Base-by-base conservation (phyloP, 1,140 invertebrate genomes). In the Drosophila pruinosa region DNA sequence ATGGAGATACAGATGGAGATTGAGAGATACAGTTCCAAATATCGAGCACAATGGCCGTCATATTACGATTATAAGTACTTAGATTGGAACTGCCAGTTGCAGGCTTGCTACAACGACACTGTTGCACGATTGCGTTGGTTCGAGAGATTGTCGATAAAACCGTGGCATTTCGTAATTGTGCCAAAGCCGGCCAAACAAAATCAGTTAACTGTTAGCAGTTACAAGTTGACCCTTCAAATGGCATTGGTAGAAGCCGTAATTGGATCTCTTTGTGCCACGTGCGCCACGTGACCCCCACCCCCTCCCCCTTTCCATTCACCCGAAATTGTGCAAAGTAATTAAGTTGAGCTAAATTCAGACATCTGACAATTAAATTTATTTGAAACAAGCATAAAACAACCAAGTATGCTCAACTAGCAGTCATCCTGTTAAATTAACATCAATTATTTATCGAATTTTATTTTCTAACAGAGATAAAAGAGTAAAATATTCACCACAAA, bases 231-330 rank as follows among this genome's bases (percentile, higher is more conserved):
- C 67, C 38, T 22, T 63, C 28, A 63, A 63, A 39, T 63, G 39
- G 39, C 59, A 48, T 34, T 24, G 59, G 56, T 70, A 31, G 47
- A 21, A 8, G 54, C 10, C 52, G 43, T 65, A 71, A 65, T 71
- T 71, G 68, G 61, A 71, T 65, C 61, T 57, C 45, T 50, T 71
- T 71, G 68, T 71, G 47, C 47, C 47, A 28, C 24, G 7, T 50
- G 14, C 26, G 14, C 26, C 47, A 50, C 47, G 8, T 50, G 47
- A n/a, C n/a, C n/a, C 26, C 47, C 47, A 50, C 47, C 22, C 45
- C 26, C 45, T 50, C 7, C 47, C 24, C 3, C 36, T n/a, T n/a
- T n/a, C 24, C 26, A 17, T 22, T 24, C 56, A 61, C n/a, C n/a
- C n/a, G n/a, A n/a, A n/a, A n/a, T 52, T 61, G 56, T 34, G 43